Conservation (phyloP, 2,113 vertebrate genomes). For the Desmodus rotundus region DNA sequence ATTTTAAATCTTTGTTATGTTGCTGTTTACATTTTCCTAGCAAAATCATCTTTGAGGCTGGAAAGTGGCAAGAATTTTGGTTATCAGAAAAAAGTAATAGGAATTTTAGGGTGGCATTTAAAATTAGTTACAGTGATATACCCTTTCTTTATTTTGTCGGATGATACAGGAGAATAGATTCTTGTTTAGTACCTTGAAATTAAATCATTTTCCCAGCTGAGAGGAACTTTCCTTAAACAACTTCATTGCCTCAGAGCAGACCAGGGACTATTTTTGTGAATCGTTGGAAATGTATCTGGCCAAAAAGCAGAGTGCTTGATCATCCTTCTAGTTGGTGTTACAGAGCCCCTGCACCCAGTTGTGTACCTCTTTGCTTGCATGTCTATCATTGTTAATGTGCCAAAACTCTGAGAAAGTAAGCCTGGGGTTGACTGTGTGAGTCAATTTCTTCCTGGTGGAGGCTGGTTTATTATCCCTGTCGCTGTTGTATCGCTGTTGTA, state of each 20-base stretch:
- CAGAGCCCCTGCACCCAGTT: not conserved
- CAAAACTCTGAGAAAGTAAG: not conserved
- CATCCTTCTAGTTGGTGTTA: not conserved
- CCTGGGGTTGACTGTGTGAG: not conserved
- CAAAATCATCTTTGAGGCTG: not conserved
- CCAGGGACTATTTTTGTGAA: not conserved
- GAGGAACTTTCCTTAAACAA: not conserved
- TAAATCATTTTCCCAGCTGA: slow-evolving; percentile 32
- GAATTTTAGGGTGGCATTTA: not conserved
- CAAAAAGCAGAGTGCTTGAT: not conserved
- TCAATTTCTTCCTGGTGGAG: not conserved
- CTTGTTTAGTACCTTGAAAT: slow-evolving; percentile 13
- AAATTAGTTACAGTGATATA: not conserved
- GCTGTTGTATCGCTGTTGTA: not conserved
- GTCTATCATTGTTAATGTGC: slow-evolving; percentile 35
- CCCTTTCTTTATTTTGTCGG: not conserved
- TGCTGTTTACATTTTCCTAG: not conserved
- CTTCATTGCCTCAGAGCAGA: not conserved
- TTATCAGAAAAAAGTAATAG: not conserved
- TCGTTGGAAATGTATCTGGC: not conserved
- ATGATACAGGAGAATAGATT: not conserved
- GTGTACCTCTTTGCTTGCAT: not conserved
- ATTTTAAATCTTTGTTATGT: not conserved
- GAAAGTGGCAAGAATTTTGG: not conserved
- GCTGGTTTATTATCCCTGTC: not conserved